Percentiles rank a stretch among this genome's conserved stretches.
These are phyloP conservation scores for Siniperca chuatsi DNA, from an alignment of 2,113 vertebrate species.

Conservation along the genomic window DNA sequence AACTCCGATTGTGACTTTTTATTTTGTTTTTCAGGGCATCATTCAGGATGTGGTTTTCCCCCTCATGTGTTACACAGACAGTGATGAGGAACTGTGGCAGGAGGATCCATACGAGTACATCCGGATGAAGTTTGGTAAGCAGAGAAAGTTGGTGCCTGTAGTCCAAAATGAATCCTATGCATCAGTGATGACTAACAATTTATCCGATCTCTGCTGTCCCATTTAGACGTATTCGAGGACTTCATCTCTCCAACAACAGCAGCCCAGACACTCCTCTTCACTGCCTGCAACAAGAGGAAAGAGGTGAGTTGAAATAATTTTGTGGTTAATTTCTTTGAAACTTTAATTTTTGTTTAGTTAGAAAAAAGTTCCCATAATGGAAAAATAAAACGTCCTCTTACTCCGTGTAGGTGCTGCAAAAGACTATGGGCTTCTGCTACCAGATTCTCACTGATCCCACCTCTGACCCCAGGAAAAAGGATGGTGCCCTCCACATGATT, in stretches of 20 bases:
- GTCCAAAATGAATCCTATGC: not conserved
- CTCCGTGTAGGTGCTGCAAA: conserved; percentile 91
- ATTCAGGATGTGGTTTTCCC: conserved; percentile 88
- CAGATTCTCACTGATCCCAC: conserved; percentile 95
- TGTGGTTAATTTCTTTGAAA: not conserved
- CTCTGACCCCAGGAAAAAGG: conserved; percentile 97
- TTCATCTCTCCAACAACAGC: conserved; percentile 99
- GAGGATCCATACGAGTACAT: conserved; percentile 99
- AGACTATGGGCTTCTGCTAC: conserved; percentile 99
- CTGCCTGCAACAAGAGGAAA: conserved; percentile 98
- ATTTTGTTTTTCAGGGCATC: conserved; percentile 80
- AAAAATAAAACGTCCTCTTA: not conserved
- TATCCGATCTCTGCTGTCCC: not conserved
- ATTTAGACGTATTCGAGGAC: conserved; percentile 97
- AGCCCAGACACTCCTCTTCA: conserved; percentile 97
- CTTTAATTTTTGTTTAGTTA: not conserved
- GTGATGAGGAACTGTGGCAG: conserved; percentile 98
- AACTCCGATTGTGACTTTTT: not conserved
- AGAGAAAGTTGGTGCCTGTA: not conserved
- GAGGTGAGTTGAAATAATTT: conserved; percentile 85
- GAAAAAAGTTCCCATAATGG: not conserved
- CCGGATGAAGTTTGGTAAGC: conserved; percentile 98
- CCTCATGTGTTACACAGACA: conserved; percentile 99
- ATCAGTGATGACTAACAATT: conserved; percentile 9
- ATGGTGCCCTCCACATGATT: conserved; percentile 99